Evolutionary conservation across 2,888 invertebrate species (phyloP), one percentile per base, ranked within the genome.

Genomic region (Nudaria mundana): DNA sequence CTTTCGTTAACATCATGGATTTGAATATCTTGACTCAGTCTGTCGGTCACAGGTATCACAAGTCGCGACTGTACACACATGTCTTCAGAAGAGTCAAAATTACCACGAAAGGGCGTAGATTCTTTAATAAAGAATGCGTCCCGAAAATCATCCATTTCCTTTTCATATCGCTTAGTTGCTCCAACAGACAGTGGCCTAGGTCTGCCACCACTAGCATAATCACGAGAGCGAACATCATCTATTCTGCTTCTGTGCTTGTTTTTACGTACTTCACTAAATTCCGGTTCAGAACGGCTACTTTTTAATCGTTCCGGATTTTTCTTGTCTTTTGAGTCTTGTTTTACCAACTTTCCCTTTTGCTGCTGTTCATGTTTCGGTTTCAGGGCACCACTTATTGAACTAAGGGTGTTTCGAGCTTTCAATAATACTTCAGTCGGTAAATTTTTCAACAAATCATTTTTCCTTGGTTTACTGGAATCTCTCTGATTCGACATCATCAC

Each of bases 291-390:
- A 22, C 76, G 68, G 37, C 79, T 77, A 33, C 45, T 76, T 50
- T 85, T 85, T 5, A 86, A 52, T 39, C 71, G 84, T 1, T 87
- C 85, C 7, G 71, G 68, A 36, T 70, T 84, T 43, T 74, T 80
- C 52, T 89, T 90, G 20, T 82, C 76, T 63, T 90, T 91, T 15
- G 76, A 48, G 24, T 90, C 90, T 34, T 90, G 74, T 39, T 90
- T 91, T 1, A 70, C 53, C 18, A 56, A 37, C 46, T 78, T 82
- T 1, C 56, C 35, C 26, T 70, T 65, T 34, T 66, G 64, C 10
- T 68, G 70, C 13, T 71, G 66, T 1, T 83, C 81, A 41, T 74
- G 76, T 63, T 77, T 84, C 6, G 84, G 60, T 67, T 89, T 91
- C 11, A 91, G 61, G 8, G 83, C 90, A 31, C 86, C 87, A 18